Evolutionary conservation across 2,113 vertebrate species (phyloP).

Genomic region (Thalassoma bifasciatum): DNA sequence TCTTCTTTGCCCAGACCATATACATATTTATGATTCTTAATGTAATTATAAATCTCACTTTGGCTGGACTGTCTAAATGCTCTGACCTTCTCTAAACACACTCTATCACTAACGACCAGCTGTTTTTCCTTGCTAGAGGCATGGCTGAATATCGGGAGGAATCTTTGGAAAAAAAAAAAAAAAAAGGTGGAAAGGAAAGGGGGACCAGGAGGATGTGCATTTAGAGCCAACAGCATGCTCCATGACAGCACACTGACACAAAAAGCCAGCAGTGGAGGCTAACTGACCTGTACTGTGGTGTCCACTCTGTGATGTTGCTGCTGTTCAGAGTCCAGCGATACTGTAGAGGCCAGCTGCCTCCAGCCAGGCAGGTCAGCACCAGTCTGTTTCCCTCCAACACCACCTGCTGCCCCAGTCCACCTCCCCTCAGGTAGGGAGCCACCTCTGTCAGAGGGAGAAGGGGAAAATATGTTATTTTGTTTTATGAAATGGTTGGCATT

Average conservation of each 20-base stretch:
- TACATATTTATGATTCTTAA: slow-evolving; percentile 69
- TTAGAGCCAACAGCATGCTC: background rate
- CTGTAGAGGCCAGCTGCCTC: slow-evolving; percentile 97
- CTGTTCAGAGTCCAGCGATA: slow-evolving; percentile 91
- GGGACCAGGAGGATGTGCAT: background rate
- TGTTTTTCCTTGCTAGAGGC: slow-evolving; percentile 1
- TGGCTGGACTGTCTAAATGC: slow-evolving; percentile 50
- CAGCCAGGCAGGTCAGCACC: slow-evolving; percentile 93
- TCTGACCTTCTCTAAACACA: slow-evolving; percentile 57
- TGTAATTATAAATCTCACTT: slow-evolving; percentile 72
- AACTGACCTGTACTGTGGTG: slow-evolving; percentile 91
- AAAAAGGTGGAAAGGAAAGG: background rate
- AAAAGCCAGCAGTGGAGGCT: no score
- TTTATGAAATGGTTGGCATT: background rate
- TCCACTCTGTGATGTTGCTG: slow-evolving; percentile 89
- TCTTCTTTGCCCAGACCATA: slow-evolving; percentile 44
- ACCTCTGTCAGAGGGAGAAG: slow-evolving; percentile 79
- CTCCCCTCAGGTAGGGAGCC: slow-evolving; percentile 73
- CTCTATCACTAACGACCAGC: slow-evolving; percentile 31
- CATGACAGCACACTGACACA: no score
- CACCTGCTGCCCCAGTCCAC: slow-evolving; percentile 63
- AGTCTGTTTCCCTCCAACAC: slow-evolving; percentile 93
- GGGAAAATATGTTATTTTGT: slow-evolving; percentile 3
- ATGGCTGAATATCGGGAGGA: background rate
- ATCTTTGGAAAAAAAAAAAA: background rate